phyloP scores from a whole-genome alignment of 2,888 invertebrate species.

The Oasisia sp. region DNA sequence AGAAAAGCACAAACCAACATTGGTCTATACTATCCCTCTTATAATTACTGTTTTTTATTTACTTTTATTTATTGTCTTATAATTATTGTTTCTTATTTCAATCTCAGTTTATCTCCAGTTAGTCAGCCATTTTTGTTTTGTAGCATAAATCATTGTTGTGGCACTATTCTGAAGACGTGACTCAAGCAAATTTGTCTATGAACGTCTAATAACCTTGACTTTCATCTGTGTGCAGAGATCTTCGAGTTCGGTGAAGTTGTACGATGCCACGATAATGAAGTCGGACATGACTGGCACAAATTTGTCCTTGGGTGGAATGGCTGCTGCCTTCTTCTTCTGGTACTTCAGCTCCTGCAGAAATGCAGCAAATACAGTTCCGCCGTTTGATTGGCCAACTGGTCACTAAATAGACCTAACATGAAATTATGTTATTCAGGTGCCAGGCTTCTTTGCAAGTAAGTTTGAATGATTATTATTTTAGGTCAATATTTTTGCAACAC shows the following conservation, averaged over 20 bases:
- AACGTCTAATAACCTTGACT: slow-evolving; percentile 70
- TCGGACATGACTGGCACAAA: slow-evolving; percentile 94
- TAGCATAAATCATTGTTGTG: background rate
- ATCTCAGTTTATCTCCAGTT: background rate
- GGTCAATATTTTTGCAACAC: background rate
- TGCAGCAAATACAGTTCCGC: background rate
- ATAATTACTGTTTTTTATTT: too few species aligned
- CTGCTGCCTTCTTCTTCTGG: slow-evolving; percentile 74
- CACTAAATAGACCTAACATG: slow-evolving; percentile 6
- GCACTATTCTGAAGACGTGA: background rate
- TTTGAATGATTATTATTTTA: background rate
- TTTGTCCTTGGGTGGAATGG: slow-evolving; percentile 73
- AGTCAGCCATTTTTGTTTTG: background rate
- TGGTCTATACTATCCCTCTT: background rate
- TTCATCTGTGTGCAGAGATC: slow-evolving; percentile 96
- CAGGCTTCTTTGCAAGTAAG: background rate
- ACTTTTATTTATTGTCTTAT: too few species aligned
- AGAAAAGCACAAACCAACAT: background rate
- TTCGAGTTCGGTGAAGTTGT: slow-evolving; percentile 90
- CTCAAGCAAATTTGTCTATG: background rate
- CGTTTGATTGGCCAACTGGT: background rate
- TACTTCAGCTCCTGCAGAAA: slow-evolving; percentile 80
- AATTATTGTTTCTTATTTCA: background rate
- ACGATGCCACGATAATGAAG: slow-evolving; percentile 91
- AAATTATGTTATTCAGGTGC: background rate